These are phyloP conservation scores for Galaxea fascicularis DNA, from an alignment of 92 coral and sea anemone species.

Conservation along the genomic window DNA sequence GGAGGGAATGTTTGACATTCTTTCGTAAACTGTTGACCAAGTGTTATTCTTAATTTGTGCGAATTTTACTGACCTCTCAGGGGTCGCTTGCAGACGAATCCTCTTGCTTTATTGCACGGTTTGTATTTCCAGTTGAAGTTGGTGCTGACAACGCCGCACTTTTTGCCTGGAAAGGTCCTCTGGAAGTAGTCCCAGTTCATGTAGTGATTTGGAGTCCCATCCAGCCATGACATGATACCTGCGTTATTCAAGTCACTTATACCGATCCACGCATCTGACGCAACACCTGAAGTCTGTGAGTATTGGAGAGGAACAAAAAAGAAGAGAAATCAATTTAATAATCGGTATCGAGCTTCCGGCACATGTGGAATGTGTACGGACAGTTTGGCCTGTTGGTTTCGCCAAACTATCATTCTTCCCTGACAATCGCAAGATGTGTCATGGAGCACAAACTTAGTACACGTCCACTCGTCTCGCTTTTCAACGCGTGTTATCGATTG, in stretches of 20 bases:
- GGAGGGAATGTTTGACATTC: too few relatives aligned
- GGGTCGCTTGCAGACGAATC: conserved; percentile 90
- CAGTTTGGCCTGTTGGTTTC: too few relatives aligned
- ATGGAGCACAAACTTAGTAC: too few relatives aligned
- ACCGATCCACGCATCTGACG: conserved; percentile 92
- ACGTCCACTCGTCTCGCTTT: too few relatives aligned
- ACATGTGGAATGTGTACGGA: too few relatives aligned
- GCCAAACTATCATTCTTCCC: too few relatives aligned
- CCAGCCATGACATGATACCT: conserved; percentile 80
- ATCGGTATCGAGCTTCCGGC: too few relatives aligned
- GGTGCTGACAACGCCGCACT: conserved; percentile 77
- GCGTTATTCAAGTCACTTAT: conserved; percentile 80
- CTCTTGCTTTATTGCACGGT: conserved; percentile 72
- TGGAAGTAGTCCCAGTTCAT: conserved; percentile 80
- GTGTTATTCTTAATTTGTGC: neutral
- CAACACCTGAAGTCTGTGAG: conserved; percentile 57
- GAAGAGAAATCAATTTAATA: too few relatives aligned
- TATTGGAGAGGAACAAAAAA: too few relatives aligned
- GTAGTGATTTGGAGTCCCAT: conserved; percentile 75
- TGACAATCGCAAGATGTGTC: too few relatives aligned
- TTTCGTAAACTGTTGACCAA: neutral
- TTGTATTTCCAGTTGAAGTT: conserved; percentile 85
- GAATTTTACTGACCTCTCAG: conserved; percentile 76
- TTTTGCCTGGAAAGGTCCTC: conserved; percentile 64
- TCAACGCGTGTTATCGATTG: too few relatives aligned